Evolutionary conservation across 2,113 vertebrate species (phyloP), one percentile per base, ranked within the genome.

Genomic region (Narcine bancroftii): DNA sequence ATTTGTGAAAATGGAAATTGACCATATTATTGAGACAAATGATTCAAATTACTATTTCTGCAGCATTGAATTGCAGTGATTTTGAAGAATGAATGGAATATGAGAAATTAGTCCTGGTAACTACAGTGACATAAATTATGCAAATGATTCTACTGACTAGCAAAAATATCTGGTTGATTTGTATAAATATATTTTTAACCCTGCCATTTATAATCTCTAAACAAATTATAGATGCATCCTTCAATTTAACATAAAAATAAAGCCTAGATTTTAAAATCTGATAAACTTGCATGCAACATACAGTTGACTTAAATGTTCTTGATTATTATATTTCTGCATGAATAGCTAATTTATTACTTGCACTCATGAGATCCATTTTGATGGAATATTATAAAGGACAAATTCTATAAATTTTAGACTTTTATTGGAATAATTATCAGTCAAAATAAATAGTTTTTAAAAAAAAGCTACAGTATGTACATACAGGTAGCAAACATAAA

Each of bases 21-120:
- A 45, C 21, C 42, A 11, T 66, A 71, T 45, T 45, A 91, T 71
- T 91, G 89, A 91, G 65, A 91, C 65, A 91, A 91, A 69, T 91
- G 89, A 47, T 45, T 91, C 21, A 91, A 91, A 91, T 91, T 91
- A 69, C 39, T 91, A 6, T 11, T 91, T 65, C 39, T 69, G 63
- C 17, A 33, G 89, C 42, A 69, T 66, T 71, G 89, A n/a, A 71
- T 91, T 39, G 24, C 24, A 15, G 65, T 66, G 42, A 42, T 45
- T 91, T 24, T 91, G 89, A 89, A 63, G 63, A 89, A 21, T 26
- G 63, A 69, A 24, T 69, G 26, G 89, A 91, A 71, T 5, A 69
- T 91, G 42, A 91, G 65, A 69, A 91, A 45, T 91, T 66, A 69
- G 15, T 65, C 17, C 56, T 39, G 9, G n/a, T 89, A 66, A 87